Percentiles rank a stretch among this genome's conserved stretches.
phyloP scores from a whole-genome alignment of 2,888 invertebrate genomes.

The Emmelina monodactyla region DNA sequence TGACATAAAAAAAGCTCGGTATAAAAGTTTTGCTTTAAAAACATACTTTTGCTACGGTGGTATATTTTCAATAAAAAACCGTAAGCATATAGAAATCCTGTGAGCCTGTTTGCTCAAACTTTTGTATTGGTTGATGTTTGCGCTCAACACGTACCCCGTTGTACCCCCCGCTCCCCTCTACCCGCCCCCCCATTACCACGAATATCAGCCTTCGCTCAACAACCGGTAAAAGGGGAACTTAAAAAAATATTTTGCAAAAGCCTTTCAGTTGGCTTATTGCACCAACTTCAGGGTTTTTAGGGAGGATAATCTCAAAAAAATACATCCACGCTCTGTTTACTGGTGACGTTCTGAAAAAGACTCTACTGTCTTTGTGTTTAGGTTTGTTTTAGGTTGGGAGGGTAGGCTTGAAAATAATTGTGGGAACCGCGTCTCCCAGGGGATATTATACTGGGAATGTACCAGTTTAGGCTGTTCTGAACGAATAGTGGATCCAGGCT shows the following conservation, averaged over 20 bases:
- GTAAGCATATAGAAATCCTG: too few species aligned
- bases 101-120: too few species aligned
- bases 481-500: too few species aligned
- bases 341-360: neutral
- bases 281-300: slow-evolving; percentile 12
- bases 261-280: slow-evolving; percentile 9
- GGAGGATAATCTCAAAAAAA: slow-evolving; percentile 14
- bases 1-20: too few species aligned
- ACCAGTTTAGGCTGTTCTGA: too few species aligned
- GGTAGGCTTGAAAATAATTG: neutral
- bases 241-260: slow-evolving; percentile 7
- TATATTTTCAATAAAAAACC: too few species aligned
- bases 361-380: neutral
- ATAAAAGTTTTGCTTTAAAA: too few species aligned
- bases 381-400: neutral
- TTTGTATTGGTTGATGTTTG: too few species aligned
- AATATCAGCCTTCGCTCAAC: neutral
- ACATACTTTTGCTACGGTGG: too few species aligned
- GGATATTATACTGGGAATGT: too few species aligned
- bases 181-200: neutral
- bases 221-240: neutral
- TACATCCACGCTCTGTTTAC: slow-evolving; percentile 6
- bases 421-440: neutral
- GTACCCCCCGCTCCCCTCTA: neutral
- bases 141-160: neutral